These are phyloP conservation scores for Sarcophaga peregrina DNA, from an alignment of 1,140 invertebrate genomes.

Conservation along the genomic window DNA sequence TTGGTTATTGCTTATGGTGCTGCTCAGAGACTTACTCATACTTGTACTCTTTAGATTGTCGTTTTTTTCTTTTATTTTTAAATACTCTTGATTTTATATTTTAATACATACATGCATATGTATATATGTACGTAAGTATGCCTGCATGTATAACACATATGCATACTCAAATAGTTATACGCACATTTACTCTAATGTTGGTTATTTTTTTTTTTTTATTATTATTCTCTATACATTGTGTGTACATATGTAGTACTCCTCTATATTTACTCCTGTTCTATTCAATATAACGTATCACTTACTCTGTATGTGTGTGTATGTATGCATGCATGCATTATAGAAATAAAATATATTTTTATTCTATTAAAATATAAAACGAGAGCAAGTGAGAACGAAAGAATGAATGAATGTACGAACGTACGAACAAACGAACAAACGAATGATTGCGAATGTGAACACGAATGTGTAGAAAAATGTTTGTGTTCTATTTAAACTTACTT, in stretches of 20 bases:
- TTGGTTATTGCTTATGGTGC: neutral
- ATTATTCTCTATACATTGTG: no score
- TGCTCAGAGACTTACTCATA: neutral
- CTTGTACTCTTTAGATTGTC: neutral
- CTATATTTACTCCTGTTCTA: no score
- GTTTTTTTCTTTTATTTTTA: neutral
- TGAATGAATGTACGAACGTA: no score
- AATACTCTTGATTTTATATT: constrained; percentile 8
- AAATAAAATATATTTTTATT: constrained; percentile 44
- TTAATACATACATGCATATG: neutral
- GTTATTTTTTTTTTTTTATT: no score
- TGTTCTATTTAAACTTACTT: neutral
- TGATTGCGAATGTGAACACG: neutral
- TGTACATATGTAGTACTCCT: no score
- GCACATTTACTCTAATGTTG: no score
- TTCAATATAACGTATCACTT: no score
- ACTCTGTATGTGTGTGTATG: neutral
- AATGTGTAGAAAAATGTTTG: neutral
- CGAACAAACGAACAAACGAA: neutral
- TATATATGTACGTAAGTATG: neutral
- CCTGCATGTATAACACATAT: constrained; percentile 23
- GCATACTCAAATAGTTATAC: no score
- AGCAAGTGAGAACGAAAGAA: constrained; percentile 43
- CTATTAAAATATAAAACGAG: constrained; percentile 43
- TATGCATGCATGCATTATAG: constrained; percentile 21